Evolutionary conservation across 2,797 vertebrate genomes (phyloP).

Genomic region (Champsocephalus gunnari): DNA sequence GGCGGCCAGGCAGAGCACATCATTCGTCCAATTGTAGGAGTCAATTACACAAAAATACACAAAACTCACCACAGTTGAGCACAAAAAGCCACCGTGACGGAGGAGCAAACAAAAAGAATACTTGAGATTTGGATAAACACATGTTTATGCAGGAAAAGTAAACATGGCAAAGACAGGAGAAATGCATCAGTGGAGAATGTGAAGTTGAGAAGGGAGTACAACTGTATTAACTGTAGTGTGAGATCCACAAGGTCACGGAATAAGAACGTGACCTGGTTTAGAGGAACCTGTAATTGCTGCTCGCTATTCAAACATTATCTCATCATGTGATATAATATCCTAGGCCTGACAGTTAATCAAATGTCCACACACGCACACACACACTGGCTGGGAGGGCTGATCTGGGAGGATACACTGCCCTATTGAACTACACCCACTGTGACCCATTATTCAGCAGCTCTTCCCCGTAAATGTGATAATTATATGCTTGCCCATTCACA

Average conservation of each 20-base stretch:
- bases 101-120: slow-evolving; percentile 66
- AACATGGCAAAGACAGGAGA: slow-evolving; percentile 64
- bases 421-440: slow-evolving; percentile 57
- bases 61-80: slow-evolving; percentile 77
- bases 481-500: slow-evolving; percentile 78
- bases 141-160: slow-evolving; percentile 75
- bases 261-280: not conserved
- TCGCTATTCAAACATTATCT: slow-evolving; percentile 24
- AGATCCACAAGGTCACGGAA: not conserved
- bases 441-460: slow-evolving; percentile 82
- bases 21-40: slow-evolving; percentile 80
- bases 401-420: slow-evolving; percentile 55
- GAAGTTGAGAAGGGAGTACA: slow-evolving; percentile 30
- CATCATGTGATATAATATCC: slow-evolving; percentile 14
- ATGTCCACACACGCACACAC: slow-evolving; percentile 31
- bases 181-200: slow-evolving; percentile 35
- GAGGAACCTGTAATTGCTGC: not conserved
- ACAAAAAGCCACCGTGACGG: slow-evolving; percentile 77
- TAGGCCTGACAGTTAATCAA: slow-evolving; percentile 10
- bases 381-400: slow-evolving; percentile 45
- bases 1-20: slow-evolving; percentile 59
- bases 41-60: slow-evolving; percentile 83
- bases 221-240: not conserved
- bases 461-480: slow-evolving; percentile 89
- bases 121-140: slow-evolving; percentile 80